Evolutionary conservation across 1,140 invertebrate genomes (phyloP).

Genomic region (Chrysoperla carnea): DNA sequence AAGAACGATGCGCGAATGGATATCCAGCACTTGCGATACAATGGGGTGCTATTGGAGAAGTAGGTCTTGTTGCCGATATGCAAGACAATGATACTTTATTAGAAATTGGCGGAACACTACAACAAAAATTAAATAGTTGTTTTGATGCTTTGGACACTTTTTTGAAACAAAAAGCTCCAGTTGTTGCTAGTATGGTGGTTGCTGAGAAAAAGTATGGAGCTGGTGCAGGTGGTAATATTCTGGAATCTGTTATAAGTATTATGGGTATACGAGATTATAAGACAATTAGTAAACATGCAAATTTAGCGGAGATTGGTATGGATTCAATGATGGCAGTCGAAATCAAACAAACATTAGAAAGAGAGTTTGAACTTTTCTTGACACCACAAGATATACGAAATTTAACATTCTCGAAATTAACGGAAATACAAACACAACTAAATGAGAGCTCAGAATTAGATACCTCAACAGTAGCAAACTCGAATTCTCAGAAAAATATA

Average conservation of each 20-base stretch:
- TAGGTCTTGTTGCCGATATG: slow-evolving; percentile 37
- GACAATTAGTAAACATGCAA: slow-evolving; percentile 37
- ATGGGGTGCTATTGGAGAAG: slow-evolving; percentile 38
- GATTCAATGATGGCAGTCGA: slow-evolving; percentile 72
- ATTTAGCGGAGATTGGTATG: slow-evolving; percentile 58
- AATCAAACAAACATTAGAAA: slow-evolving; percentile 58
- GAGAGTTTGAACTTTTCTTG: slow-evolving; percentile 50
- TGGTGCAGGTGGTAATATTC: slow-evolving; percentile 32
- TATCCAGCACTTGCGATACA: slow-evolving; percentile 35
- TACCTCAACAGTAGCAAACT: no score
- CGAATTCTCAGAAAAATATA: no score
- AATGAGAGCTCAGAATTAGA: no score
- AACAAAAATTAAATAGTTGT: slow-evolving; percentile 41
- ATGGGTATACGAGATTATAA: slow-evolving; percentile 27
- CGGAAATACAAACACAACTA: no score
- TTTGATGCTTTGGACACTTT: slow-evolving; percentile 17
- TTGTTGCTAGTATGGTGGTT: slow-evolving; percentile 35
- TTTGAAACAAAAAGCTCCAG: slow-evolving; percentile 26
- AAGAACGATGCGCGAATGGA: slow-evolving; percentile 25
- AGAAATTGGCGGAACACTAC: slow-evolving; percentile 21
- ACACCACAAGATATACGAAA: slow-evolving; percentile 50
- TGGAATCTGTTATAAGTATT: slow-evolving; percentile 41
- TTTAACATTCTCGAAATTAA: slow-evolving; percentile 29
- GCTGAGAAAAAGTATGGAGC: slow-evolving; percentile 22
- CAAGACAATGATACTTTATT: slow-evolving; percentile 42